These are phyloP conservation scores for Volucella bombylans DNA, from an alignment of 2,888 invertebrate species.

Conservation along the genomic window DNA sequence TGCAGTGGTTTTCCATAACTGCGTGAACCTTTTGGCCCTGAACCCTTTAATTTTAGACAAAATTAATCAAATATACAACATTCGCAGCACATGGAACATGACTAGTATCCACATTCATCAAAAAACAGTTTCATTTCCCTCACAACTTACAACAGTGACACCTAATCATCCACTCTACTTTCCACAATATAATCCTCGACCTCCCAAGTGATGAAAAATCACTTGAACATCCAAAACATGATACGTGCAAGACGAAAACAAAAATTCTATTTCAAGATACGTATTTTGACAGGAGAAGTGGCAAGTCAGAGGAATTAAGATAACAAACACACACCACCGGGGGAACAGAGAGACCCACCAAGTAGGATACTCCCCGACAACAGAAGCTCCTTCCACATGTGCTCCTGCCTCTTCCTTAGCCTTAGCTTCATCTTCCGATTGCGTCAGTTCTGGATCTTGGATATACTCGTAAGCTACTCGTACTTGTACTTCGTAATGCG, in stretches of 20 bases:
- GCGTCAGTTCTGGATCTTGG: conserved; percentile 6
- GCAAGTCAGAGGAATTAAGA: conserved; percentile 56
- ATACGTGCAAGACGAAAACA: conserved; percentile 30
- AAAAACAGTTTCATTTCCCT: background rate
- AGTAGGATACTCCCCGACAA: conserved; percentile 34
- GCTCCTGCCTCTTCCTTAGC: background rate
- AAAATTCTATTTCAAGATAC: conserved; percentile 65
- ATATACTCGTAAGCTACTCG: conserved; percentile 36
- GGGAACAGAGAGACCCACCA: conserved; percentile 47
- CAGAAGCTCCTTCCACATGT: conserved; percentile 19
- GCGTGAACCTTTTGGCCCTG: too few relatives aligned
- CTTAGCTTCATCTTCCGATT: background rate
- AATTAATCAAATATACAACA: too few relatives aligned
- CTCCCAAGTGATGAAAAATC: conserved; percentile 65
- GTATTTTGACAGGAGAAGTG: conserved; percentile 56
- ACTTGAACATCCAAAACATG: conserved; percentile 51
- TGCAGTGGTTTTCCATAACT: too few relatives aligned
- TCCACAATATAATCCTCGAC: conserved; percentile 27
- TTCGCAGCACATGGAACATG: too few relatives aligned
- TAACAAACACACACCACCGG: conserved; percentile 39
- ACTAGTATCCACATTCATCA: too few relatives aligned
- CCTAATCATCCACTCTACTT: conserved; percentile 43
- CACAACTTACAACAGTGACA: conserved; percentile 14
- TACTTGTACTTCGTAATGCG: conserved; percentile 46
- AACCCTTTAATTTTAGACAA: too few relatives aligned